Evolutionary conservation across 2,113 vertebrate species (phyloP).

Genomic region (Dicrurus megarhynchus): DNA sequence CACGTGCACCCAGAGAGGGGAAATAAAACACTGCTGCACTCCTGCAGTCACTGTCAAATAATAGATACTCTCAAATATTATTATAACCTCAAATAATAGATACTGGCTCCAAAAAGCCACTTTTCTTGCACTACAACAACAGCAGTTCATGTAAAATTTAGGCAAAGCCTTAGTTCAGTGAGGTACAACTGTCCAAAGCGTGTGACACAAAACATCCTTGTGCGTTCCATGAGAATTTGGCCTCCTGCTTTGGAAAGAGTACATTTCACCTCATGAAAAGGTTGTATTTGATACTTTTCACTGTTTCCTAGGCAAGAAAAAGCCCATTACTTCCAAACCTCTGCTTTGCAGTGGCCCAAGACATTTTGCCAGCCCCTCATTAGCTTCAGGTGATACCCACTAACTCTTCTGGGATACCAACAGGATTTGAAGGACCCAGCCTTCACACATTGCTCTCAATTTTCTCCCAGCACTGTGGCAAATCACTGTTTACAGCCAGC

Average conservation of each 20-base stretch:
- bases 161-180: rapidly evolving
- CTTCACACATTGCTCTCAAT: background rate
- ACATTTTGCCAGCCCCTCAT: background rate
- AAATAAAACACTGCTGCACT: background rate
- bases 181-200: rapidly evolving
- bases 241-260: rapidly evolving
- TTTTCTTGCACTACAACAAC: background rate
- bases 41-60: background rate
- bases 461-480: background rate
- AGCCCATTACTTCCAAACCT: background rate
- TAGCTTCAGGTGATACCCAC: background rate
- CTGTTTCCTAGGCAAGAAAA: background rate
- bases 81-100: background rate
- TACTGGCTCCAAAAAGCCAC: background rate
- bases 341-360: background rate
- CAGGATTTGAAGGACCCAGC: background rate
- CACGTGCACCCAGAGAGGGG: background rate
- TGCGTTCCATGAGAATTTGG: rapidly evolving
- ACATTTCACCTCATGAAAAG: background rate
- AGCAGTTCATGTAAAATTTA: background rate
- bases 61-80: background rate
- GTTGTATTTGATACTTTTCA: background rate
- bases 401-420: background rate
- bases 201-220: rapidly evolving
- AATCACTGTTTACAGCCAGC: background rate